These are phyloP conservation scores for Elachura formosa DNA, from an alignment of 2,113 vertebrate genomes.

Conservation along the genomic window DNA sequence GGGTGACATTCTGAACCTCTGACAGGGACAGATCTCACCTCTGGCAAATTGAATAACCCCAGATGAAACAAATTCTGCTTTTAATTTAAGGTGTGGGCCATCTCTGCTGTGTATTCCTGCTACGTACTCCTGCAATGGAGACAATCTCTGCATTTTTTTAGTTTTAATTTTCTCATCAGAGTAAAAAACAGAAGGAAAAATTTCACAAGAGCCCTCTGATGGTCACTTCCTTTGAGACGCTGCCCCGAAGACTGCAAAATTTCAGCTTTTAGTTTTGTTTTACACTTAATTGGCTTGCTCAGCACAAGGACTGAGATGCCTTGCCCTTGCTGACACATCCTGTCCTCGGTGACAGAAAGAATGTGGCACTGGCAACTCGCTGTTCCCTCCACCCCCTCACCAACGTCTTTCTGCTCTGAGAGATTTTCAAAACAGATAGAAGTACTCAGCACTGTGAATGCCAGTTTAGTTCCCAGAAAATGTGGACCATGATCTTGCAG, in stretches of 20 bases:
- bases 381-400: not conserved
- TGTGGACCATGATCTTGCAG: not conserved
- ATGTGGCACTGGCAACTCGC: not conserved
- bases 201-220: not conserved
- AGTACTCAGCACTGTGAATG: not conserved
- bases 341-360: not conserved
- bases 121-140: not conserved
- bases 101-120: not conserved
- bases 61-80: not conserved
- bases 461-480: not conserved
- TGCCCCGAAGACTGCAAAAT: not conserved
- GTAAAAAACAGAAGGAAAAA: not conserved
- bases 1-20: not conserved
- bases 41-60: not conserved
- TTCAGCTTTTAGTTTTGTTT: slow-evolving; percentile 31
- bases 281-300: not conserved
- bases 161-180: not conserved
- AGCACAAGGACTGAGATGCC: not conserved
- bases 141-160: not conserved
- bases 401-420: not conserved
- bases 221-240: not conserved
- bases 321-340: slow-evolving; percentile 16
- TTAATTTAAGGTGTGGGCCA: not conserved
- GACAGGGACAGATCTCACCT: not conserved
- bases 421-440: not conserved